These are phyloP conservation scores for Heterochromis multidens DNA, from an alignment of 2,113 vertebrate species.

Conservation along the genomic window DNA sequence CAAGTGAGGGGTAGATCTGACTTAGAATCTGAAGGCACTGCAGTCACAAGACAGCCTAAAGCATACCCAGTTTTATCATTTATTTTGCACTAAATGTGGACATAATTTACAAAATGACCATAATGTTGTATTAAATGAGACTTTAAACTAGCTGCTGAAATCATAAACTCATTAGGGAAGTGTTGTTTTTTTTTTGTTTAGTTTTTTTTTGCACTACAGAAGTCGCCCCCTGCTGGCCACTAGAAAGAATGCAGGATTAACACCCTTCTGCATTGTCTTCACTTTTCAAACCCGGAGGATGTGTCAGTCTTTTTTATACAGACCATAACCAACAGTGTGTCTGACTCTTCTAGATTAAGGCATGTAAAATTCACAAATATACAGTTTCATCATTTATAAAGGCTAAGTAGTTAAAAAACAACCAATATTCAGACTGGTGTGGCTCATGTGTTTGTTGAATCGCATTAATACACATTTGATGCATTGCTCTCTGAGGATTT, in stretches of 20 bases:
- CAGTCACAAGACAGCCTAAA: not conserved
- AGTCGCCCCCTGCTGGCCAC: not conserved
- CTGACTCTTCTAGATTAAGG: not conserved
- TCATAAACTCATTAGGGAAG: not conserved
- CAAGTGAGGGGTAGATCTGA: not conserved
- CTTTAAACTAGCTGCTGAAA: not conserved
- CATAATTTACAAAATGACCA: not conserved
- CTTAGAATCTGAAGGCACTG: not conserved
- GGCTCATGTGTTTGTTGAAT: not conserved
- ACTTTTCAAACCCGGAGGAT: too few species aligned
- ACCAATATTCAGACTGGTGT: not conserved
- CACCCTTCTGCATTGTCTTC: not conserved
- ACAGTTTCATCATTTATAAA: not conserved
- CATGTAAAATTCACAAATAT: not conserved
- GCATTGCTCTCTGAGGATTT: not conserved
- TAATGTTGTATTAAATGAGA: not conserved
- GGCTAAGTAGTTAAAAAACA: not conserved
- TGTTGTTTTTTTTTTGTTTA: not conserved
- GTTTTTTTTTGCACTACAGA: not conserved
- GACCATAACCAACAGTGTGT: not conserved
- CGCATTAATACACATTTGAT: not conserved
- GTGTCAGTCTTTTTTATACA: too few species aligned
- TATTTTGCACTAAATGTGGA: not conserved
- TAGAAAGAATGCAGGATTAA: not conserved
- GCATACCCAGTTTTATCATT: too few species aligned